A percentile compares a stretch with the other conserved stretches of the same genome.
These are phyloP conservation scores for Palythoa grandis DNA, from an alignment of 92 coral and sea anemone species.

Conservation along the genomic window DNA sequence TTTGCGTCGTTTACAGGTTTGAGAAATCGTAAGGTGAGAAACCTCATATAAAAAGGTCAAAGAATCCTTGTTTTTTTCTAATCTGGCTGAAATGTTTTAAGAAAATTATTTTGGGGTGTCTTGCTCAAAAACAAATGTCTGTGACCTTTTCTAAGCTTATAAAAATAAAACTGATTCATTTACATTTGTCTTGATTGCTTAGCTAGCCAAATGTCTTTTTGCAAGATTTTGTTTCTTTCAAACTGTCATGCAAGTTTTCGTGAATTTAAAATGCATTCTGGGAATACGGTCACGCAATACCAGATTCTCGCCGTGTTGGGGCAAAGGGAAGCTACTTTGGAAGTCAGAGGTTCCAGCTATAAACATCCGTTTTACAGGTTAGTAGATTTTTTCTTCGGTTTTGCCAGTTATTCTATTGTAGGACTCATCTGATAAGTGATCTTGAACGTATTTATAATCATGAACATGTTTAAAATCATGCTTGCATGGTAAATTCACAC, in stretches of 20 bases:
- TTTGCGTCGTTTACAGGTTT: too few species aligned
- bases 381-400: background rate
- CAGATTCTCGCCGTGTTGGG: background rate
- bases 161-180: too few species aligned
- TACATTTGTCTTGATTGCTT: too few species aligned
- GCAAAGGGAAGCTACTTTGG: background rate
- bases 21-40: too few species aligned
- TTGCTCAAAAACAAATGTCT: too few species aligned
- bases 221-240: too few species aligned
- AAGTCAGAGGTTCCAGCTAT: background rate
- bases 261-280: background rate
- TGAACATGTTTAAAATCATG: background rate
- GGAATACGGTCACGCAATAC: background rate
- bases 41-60: too few species aligned
- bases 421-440: background rate
- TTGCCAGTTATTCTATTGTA: background rate
- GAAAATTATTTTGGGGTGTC: too few species aligned
- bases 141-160: too few species aligned
- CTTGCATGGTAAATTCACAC: background rate
- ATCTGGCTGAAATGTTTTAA: too few species aligned
- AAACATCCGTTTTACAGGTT: background rate
- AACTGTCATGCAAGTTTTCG: background rate
- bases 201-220: too few species aligned
- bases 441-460: background rate
- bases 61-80: too few species aligned